phyloP scores from a whole-genome alignment of 2,113 vertebrate genomes.

The Xyliphius kryptos region DNA sequence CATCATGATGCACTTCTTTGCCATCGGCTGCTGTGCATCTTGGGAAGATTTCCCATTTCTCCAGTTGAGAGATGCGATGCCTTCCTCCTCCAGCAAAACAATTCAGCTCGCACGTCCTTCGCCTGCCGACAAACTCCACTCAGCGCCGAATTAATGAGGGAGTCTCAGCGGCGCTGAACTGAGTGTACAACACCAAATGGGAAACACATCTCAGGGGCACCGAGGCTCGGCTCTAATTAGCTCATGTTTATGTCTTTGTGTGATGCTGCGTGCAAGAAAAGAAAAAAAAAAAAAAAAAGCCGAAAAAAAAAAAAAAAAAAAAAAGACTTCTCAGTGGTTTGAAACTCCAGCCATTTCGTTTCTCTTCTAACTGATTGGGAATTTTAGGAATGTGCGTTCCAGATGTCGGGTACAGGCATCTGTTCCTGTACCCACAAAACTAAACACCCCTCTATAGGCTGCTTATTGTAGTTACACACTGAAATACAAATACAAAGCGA shows the following conservation, averaged over 20 bases:
- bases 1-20: background rate
- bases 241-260: conserved; percentile 49
- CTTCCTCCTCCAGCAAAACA: conserved; percentile 1
- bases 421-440: too few species aligned
- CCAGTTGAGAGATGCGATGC: conserved; percentile 19
- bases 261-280: background rate
- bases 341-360: too few species aligned
- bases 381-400: too few species aligned
- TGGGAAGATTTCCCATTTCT: conserved; percentile 18
- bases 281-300: conserved; percentile 19
- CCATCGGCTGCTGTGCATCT: background rate
- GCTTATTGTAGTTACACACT: too few species aligned
- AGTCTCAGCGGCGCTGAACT: conserved; percentile 41
- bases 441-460: too few species aligned
- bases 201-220: conserved; percentile 44
- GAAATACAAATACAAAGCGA: too few species aligned
- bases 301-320: conserved; percentile 9
- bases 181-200: conserved; percentile 43
- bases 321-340: background rate
- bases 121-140: conserved; percentile 27
- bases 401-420: too few species aligned
- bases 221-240: conserved; percentile 57
- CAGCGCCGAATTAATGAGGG: conserved; percentile 51
- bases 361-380: too few species aligned
- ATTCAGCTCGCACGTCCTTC: conserved; percentile 30